Conservation (phyloP, 2,888 invertebrate species). For the Stenchaetothrips biformis region DNA sequence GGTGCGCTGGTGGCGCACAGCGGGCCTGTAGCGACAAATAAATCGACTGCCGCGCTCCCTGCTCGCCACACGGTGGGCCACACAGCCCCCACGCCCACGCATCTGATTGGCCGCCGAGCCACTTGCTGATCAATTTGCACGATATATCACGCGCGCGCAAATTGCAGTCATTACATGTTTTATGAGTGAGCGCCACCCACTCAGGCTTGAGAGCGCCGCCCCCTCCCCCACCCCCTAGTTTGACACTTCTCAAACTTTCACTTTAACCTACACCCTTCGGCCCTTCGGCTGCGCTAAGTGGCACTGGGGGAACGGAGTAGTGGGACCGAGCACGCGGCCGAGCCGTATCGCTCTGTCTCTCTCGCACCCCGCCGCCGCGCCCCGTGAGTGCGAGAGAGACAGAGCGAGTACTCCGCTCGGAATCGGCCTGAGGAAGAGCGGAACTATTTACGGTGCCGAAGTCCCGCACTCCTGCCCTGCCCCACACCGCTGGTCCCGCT, state of each 20-base stretch:
- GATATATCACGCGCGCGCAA: constrained; percentile 24
- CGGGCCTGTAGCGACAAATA: no score
- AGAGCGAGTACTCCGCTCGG: no score
- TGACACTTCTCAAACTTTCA: background rate
- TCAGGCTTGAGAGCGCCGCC: background rate
- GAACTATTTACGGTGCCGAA: no score
- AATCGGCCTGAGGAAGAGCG: no score
- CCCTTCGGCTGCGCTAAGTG: no score
- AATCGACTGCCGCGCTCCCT: background rate
- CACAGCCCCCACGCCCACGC: background rate
- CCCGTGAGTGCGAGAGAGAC: background rate
- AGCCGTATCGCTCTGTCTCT: background rate
- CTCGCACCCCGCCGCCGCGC: background rate
- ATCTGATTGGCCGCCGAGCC: background rate
- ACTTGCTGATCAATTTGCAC: constrained; percentile 11
- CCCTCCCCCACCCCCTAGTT: background rate
- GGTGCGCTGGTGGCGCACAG: no score
- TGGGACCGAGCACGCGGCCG: no score
- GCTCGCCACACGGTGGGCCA: background rate
- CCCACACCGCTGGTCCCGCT: background rate
- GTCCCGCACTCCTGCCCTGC: background rate
- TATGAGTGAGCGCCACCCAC: constrained; percentile 4
- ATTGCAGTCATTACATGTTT: constrained; percentile 23
- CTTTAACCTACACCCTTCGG: background rate
- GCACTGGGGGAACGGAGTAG: no score